A percentile compares a stretch with the other conserved stretches of the same genome.
phyloP scores from a whole-genome alignment of 2,797 vertebrate genomes.

The Oceanodroma leucorhoa region DNA sequence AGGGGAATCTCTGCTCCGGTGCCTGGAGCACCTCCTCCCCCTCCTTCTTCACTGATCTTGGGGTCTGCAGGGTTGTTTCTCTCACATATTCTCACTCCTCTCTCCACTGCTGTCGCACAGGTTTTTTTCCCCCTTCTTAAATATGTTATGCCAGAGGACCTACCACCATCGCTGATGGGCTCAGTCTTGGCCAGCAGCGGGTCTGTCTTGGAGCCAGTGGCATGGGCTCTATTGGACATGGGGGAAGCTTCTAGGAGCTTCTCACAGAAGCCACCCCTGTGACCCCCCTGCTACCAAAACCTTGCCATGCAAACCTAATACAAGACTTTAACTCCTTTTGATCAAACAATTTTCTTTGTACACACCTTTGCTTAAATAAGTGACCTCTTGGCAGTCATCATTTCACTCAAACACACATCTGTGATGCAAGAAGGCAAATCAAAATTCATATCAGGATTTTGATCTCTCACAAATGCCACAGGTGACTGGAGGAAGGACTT shows the following conservation, averaged over 20 bases:
- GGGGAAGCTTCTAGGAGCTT: neutral
- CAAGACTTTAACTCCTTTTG: neutral
- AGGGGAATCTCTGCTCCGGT: neutral
- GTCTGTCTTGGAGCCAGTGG: neutral
- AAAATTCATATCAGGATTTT: neutral
- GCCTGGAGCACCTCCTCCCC: neutral
- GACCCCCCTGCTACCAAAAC: neutral
- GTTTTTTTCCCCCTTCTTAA: neutral
- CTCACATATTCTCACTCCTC: neutral
- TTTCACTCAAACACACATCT: neutral
- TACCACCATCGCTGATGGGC: neutral
- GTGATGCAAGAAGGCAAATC: neutral
- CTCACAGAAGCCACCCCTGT: neutral
- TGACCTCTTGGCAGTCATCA: neutral
- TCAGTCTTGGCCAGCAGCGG: accelerated
- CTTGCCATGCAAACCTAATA: neutral
- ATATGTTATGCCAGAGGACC: neutral
- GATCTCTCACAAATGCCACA: neutral
- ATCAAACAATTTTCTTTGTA: neutral
- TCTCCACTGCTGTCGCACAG: neutral
- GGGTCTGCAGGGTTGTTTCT: neutral
- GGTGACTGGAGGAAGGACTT: neutral
- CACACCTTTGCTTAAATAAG: neutral
- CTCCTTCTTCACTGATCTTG: neutral
- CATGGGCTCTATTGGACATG: neutral